Percentiles rank a stretch among this genome's conserved stretches.
Evolutionary conservation across 2,888 invertebrate species (phyloP).

Genomic region (Torymus tubicola): DNA sequence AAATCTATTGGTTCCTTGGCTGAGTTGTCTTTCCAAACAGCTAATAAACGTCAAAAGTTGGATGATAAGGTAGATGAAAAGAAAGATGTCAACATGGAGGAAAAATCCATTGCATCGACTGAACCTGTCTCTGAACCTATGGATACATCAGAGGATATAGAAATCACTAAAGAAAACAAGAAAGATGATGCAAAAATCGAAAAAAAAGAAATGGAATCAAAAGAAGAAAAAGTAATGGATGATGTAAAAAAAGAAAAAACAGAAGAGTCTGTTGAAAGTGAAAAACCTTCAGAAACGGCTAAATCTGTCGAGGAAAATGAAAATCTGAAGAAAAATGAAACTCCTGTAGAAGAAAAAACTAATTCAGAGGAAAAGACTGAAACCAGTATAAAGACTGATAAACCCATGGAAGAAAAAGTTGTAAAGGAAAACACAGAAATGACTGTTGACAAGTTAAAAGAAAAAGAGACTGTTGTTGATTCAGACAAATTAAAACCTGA

Average conservation of each 20-base stretch:
- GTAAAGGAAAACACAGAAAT: constrained; percentile 51
- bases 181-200: constrained; percentile 56
- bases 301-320: background rate
- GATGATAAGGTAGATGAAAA: constrained; percentile 61
- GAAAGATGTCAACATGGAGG: constrained; percentile 47
- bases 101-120: constrained; percentile 42
- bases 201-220: constrained; percentile 58
- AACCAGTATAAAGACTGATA: constrained; percentile 54
- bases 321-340: constrained; percentile 56
- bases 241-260: constrained; percentile 25
- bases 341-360: constrained; percentile 52
- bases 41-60: constrained; percentile 72
- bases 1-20: constrained; percentile 81
- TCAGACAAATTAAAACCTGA: constrained; percentile 57
- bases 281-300: constrained; percentile 16
- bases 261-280: constrained; percentile 29
- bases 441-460: constrained; percentile 20
- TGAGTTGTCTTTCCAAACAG: constrained; percentile 77
- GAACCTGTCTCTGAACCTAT: constrained; percentile 64
- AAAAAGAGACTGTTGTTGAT: constrained; percentile 58
- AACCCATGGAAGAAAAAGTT: constrained; percentile 55
- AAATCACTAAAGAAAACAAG: constrained; percentile 63
- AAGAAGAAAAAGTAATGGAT: constrained; percentile 48
- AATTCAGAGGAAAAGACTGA: constrained; percentile 56
- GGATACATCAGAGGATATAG: constrained; percentile 70